Evolutionary conservation across 2,888 invertebrate genomes (phyloP).

Genomic region (Steromphala cineraria): DNA sequence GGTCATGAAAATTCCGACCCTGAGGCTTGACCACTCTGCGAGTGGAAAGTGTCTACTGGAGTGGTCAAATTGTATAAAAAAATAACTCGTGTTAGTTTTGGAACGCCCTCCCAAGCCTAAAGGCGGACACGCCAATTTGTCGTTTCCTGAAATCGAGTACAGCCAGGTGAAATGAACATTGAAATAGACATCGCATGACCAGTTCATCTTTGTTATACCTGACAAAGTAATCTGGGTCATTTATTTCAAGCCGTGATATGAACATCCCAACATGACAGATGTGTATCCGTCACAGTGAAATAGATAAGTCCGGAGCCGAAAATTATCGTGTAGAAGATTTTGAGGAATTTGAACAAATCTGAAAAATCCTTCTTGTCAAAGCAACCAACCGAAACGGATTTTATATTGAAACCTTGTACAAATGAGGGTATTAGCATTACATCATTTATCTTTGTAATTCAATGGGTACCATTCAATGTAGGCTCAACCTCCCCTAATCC

Average conservation of each 20-base stretch:
- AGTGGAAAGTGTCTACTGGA: too few species aligned
- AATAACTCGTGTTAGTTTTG: too few species aligned
- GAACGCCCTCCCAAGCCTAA: not conserved
- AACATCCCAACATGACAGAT: not conserved
- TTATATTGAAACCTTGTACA: not conserved
- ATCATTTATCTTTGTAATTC: not conserved
- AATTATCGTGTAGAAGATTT: not conserved
- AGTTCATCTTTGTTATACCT: slow-evolving; percentile 4
- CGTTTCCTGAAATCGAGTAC: not conserved
- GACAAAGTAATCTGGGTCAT: slow-evolving; percentile 12
- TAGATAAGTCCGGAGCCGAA: not conserved
- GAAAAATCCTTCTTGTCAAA: not conserved
- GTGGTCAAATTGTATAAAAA: too few species aligned
- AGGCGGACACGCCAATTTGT: not conserved
- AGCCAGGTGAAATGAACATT: slow-evolving; percentile 3
- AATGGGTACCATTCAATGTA: too few species aligned
- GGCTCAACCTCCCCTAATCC: too few species aligned
- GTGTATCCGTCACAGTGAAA: not conserved
- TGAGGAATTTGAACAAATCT: not conserved
- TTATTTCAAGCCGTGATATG: not conserved
- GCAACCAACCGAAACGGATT: not conserved
- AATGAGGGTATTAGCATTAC: not conserved
- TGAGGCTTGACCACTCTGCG: too few species aligned
- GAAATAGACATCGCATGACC: slow-evolving; percentile 17
- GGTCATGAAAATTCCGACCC: not conserved